Evolutionary conservation across 2,113 vertebrate species (phyloP).

Genomic region (Paramormyrops kingsleyae): DNA sequence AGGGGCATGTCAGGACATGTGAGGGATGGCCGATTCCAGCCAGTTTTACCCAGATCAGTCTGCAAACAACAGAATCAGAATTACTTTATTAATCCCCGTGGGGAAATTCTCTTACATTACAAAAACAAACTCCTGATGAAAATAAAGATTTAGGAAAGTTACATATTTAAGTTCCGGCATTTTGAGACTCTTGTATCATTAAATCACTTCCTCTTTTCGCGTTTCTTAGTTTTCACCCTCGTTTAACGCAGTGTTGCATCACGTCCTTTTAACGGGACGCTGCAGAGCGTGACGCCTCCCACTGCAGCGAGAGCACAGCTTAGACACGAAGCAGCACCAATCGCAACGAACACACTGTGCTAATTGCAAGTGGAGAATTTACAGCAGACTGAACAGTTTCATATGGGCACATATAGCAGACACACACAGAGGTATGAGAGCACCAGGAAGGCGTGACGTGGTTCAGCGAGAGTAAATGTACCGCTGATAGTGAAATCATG

Average conservation of each 20-base stretch:
- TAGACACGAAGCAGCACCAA: not conserved
- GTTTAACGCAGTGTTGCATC: not conserved
- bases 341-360: not conserved
- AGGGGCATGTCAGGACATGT: not conserved
- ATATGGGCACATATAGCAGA: not conserved
- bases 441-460: not conserved
- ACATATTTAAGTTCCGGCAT: not conserved
- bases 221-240: not conserved
- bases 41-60: not conserved
- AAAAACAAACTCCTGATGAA: too few species aligned
- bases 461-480: not conserved
- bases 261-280: not conserved
- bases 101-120: too few species aligned
- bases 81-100: too few species aligned
- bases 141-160: too few species aligned
- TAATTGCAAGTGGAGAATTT: not conserved
- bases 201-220: not conserved
- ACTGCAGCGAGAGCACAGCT: not conserved
- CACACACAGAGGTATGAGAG: not conserved
- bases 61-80: not conserved
- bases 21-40: not conserved
- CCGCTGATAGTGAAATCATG: not conserved
- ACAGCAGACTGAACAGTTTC: not conserved
- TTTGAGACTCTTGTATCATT: not conserved
- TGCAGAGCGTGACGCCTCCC: not conserved